Evolutionary conservation across 2,888 invertebrate genomes (phyloP), one percentile per base, ranked within the genome.

Genomic region (Hoplodrina blanda): DNA sequence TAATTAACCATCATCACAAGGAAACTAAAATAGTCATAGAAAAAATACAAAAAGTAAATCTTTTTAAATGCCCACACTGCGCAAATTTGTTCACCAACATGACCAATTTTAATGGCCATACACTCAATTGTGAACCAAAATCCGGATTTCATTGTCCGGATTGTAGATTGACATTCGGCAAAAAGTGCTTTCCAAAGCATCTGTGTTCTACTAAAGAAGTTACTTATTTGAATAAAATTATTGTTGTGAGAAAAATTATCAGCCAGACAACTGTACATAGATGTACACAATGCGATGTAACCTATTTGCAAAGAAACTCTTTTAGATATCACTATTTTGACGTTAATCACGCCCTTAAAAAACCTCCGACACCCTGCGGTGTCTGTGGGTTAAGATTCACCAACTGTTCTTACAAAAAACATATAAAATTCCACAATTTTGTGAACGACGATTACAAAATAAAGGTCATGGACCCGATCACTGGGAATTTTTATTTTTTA

Each of bases 1-100:
- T 91, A 0, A 84, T 88, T 4, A 88, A 88, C 7, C 91, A 91
- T 11, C 91, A 91, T 19, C 87, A 85, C 1, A 79, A 82, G 4
- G 69, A 85, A 5, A 80, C 76, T 0, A 69, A 52, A 10, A 70
- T 80, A 0, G 44, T 80, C 0, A 53, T 84, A 1, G 68, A 69
- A 10, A 73, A 61, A 0, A 17, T 76, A 0, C 60, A 33, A 0
- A 72, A 41, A 7, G 13, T 46, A 0, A 20, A 60, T 0, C 20
- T 65, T 0, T 52, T 57, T 0, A 62, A 73, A 37, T 84, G 84
- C 8, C 3, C 37, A 0, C 1, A 44, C 0, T 84, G 83, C 7
- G 10, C 5, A 0, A 3, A 76, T 0, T 1, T 62, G 0, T 84
- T 79, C 13, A 25, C 17, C 0, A 33, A 19, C 4, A 66, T 13